A percentile compares a stretch with the other conserved stretches of the same genome.
Conservation (phyloP, 2,113 vertebrate genomes). For the Lampris megalopsis region DNA sequence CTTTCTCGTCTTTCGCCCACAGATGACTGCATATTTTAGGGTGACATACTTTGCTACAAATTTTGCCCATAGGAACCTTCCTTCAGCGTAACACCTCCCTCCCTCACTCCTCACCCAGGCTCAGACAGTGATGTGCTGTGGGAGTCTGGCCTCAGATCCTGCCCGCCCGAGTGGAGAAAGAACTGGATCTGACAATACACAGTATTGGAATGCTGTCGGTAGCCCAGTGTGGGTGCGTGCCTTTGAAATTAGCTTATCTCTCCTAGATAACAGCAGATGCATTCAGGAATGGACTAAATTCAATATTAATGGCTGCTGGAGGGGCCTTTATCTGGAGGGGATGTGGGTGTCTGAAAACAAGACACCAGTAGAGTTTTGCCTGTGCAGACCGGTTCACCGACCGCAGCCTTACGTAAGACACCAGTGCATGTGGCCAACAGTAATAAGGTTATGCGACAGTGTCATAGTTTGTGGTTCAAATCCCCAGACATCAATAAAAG, state of each 20-base stretch:
- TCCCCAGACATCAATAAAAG: constrained; percentile 48
- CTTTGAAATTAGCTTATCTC: constrained; percentile 78
- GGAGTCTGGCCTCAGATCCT: not conserved
- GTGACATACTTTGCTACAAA: constrained; percentile 34
- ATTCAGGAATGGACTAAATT: constrained; percentile 64
- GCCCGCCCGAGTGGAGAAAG: constrained; percentile 15
- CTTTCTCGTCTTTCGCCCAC: constrained; percentile 5
- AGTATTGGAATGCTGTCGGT: constrained; percentile 35
- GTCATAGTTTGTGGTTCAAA: constrained; percentile 51
- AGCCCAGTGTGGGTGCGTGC: constrained; percentile 59
- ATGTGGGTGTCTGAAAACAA: constrained; percentile 53
- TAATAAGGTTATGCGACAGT: constrained; percentile 26
- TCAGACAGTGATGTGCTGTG: constrained; percentile 6
- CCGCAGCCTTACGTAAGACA: constrained; percentile 19
- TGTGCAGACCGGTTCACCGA: constrained; percentile 17
- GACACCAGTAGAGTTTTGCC: constrained; percentile 13
- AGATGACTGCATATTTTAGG: constrained; percentile 1
- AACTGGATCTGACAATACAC: constrained; percentile 16
- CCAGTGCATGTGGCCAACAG: constrained; percentile 9
- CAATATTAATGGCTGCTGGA: constrained; percentile 68
- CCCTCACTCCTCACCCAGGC: constrained; percentile 20
- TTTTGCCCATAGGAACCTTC: constrained; percentile 27
- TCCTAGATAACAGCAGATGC: constrained; percentile 76
- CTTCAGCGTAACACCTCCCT: not conserved
- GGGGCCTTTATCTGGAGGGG: constrained; percentile 52